Evolutionary conservation across 2,888 invertebrate genomes (phyloP).

Genomic region (Lasioglossum villosulum): DNA sequence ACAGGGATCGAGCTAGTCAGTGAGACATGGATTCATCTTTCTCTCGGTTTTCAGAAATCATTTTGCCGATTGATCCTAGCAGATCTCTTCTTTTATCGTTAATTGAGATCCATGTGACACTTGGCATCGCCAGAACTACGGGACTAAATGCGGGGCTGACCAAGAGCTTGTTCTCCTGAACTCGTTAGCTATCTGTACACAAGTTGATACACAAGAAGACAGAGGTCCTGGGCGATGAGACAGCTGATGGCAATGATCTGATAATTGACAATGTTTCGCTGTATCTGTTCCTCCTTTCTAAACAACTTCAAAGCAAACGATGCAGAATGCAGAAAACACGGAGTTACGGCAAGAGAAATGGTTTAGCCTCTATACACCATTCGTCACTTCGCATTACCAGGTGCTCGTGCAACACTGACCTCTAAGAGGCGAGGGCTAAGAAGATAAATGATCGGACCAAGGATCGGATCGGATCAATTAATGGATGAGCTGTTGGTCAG

Average conservation of each 20-base stretch:
- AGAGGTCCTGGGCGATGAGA: neutral
- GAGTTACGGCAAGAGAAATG: neutral
- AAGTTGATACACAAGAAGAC: neutral
- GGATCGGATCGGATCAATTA: neutral
- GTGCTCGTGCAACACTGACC: constrained; percentile 51
- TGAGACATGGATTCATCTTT: constrained; percentile 71
- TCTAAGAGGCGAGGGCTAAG: constrained; percentile 17
- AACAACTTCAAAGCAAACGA: neutral
- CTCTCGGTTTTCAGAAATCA: neutral
- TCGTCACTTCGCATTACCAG: neutral
- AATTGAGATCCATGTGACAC: constrained; percentile 76
- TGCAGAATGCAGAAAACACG: neutral
- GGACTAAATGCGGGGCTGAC: constrained; percentile 77
- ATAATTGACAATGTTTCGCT: neutral
- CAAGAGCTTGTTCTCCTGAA: constrained; percentile 73
- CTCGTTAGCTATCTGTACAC: neutral
- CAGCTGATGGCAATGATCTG: neutral
- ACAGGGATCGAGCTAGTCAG: constrained; percentile 69
- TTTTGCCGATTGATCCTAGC: neutral
- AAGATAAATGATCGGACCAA: neutral
- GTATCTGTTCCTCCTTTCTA: neutral
- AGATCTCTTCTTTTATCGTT: neutral
- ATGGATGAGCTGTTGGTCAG: constrained; percentile 66
- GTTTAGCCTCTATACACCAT: neutral
- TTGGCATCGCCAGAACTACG: constrained; percentile 70